Base-by-base conservation (phyloP, 2,113 vertebrate species). In the Junco hyemalis region DNA sequence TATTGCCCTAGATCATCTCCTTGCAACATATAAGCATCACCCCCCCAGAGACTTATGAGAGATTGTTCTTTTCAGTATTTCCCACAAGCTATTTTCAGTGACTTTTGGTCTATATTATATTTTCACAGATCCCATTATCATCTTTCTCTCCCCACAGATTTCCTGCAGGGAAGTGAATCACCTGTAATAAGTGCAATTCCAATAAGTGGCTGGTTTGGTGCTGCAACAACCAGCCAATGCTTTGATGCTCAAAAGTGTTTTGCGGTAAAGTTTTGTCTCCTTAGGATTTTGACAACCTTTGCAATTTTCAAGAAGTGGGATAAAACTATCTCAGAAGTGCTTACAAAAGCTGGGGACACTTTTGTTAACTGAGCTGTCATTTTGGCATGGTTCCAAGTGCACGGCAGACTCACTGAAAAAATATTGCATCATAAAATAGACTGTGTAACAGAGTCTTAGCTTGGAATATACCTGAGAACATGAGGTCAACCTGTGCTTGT, bases 351-450 rank as follows among this genome's bases (percentile, higher is more conserved):
- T 94, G 50, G 86, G 86, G 72, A 93, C 81, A 84, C 70, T 95
- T 92, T 92, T 89, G 61, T 96, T 96, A 97, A 97, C 94, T 97
- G 96, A 97, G 96, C 96, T 97, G 97, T 97, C 95, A 84, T 91
- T 95, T 90, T 92, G 63, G 78, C 69, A 88, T 56, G 44, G 36
- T 86, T 81, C 84, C 81, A 94, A 93, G 56, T 82, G 86, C 66
- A 89, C 31, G 56, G 92, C 82, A 94, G 80, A 86, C 57, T 86
- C 66, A 64, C 61, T 91, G 54, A 94, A 95, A 96, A 79, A 70
- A 97, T 83, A 93, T 26, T 81, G 72, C 84, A 93, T 86, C 95
- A 95, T 78, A 96, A 96, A 97, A 79, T 20, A 69, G 84, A 85
- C 80, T 4, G 33, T 93, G 89, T 95, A 93, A 94, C 53, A 95